Evolutionary conservation across 92 coral and sea anemone species (phyloP).

Genomic region (Epizoanthus stellaris): DNA sequence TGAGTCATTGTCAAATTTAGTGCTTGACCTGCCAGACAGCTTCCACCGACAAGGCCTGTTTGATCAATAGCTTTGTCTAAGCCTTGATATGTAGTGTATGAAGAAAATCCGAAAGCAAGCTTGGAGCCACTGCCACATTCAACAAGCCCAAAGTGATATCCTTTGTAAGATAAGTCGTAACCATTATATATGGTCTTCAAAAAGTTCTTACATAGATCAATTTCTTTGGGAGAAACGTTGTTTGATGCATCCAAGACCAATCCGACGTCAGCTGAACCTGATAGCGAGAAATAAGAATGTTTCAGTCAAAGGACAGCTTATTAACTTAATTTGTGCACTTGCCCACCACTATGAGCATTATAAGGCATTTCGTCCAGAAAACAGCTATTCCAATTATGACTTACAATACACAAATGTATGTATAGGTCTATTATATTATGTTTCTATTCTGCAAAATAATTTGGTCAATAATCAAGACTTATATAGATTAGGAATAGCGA

Average conservation of each 20-base stretch:
- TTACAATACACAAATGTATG: too few relatives aligned
- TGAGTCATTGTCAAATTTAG: constrained; percentile 33
- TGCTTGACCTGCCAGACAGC: constrained; percentile 44
- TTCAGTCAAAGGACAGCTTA: neutral
- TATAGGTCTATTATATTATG: too few relatives aligned
- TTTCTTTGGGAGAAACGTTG: constrained; percentile 38
- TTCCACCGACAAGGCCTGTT: constrained; percentile 6
- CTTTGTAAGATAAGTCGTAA: constrained; percentile 35
- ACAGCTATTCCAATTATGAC: neutral
- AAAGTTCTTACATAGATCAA: constrained; percentile 59
- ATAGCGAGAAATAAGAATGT: neutral
- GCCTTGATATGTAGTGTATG: constrained; percentile 9
- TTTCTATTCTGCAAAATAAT: too few relatives aligned
- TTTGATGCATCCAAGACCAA: constrained; percentile 70
- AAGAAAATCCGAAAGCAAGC: constrained; percentile 29
- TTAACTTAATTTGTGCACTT: neutral
- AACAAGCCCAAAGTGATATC: constrained; percentile 59
- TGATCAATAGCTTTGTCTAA: constrained; percentile 34
- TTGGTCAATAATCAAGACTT: too few relatives aligned
- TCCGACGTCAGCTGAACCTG: constrained; percentile 66
- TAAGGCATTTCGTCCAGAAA: too few relatives aligned
- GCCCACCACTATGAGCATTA: too few relatives aligned
- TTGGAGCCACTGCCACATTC: constrained; percentile 55
- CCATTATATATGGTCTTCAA: constrained; percentile 56
- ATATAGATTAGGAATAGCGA: too few relatives aligned